Evolutionary conservation across 2,113 vertebrate genomes (phyloP), one percentile per base, ranked within the genome.

Genomic region (Taxidea taxus): DNA sequence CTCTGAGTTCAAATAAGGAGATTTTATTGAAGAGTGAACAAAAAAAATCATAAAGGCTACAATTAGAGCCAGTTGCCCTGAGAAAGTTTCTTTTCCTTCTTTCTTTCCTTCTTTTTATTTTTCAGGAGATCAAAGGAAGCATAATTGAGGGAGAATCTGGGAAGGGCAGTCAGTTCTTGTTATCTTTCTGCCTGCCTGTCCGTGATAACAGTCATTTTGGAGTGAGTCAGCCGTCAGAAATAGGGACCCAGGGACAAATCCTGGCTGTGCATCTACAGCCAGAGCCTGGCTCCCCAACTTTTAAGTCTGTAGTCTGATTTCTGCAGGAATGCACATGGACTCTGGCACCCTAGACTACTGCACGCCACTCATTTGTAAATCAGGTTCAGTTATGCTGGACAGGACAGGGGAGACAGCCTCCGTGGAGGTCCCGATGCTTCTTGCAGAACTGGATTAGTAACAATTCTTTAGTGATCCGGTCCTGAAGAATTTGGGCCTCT

Each of bases 141-240:
- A 3, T 92, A 66, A 94, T 12, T 87, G 94, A 93, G 87, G 70
- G 84, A 96, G 90, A 90, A 70, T 72, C 89, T 95, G 92, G 85
- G 90, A 82, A 95, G 60, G 10, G 20, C 44, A 70, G 81, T 91
- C 77, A 47, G 85, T 78, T 27, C 81, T 96, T 64, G 87, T 78
- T 83, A 15, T 78, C 0, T 96, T 96, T 98, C 97, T 97, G 97
- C 96, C 98, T 98, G 97, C 96, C 83, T 97, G 75, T 97, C 95
- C 96, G 68, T 93, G 98, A 98, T 98, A 98, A 98, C 97, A 98
- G 97, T 96, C 97, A 97, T 92, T 97, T 94, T 88, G 96, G 97
- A 99, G 97, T 98, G 87, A 98, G 96, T 90, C 97, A 97, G 97
- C 93, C 97, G 93, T 97, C 91, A 39, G 89, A 90, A 84, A 93